Evolutionary conservation across 30 jellyfish, hydroid and myxozoan genomes (phyloP), one percentile per base, ranked within the genome.

Genomic region (Calvadosia cruxmelitensis): DNA sequence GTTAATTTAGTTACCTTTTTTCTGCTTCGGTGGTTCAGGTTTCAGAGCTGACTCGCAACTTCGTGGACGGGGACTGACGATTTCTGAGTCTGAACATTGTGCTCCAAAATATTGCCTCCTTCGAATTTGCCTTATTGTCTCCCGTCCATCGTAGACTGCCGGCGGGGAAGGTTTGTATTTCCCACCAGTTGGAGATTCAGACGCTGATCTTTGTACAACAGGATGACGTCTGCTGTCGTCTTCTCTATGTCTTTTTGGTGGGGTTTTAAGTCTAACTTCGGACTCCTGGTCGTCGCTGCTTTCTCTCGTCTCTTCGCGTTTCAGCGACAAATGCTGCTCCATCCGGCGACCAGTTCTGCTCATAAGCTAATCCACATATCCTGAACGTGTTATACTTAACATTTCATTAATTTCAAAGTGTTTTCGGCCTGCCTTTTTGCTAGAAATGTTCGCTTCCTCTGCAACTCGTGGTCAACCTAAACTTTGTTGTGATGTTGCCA

Each of bases 171-270:
- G 57, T 20, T 42, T 42, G 20, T 42, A 42, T 42, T 42, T 42
- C 57, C 57, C 57, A 20, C 57, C 57, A 42, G 57, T 42, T 42
- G 57, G 57, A 20, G 57, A 42, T 42, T 42, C 57, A 42, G 57
- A 42, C 10, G 57, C 57, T 42, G 57, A 10, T 42, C 57, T 42
- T 42, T 42, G 57, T 5, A 42, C 15, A 5, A 42, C 10, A 42
- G 15, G 57, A 42, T 42, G 57, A 20, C 57, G 57, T 42, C 15
- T 42, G 57, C 15, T 42, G 20, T 5, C 20, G 10, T 42, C 57
- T 42, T 42, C 57, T 10, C 57, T 10, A 5, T 42, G 57, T 42
- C 57, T 42, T 42, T 42, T 42, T 42, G 57, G 57, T 42, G 57
- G 57, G 10, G 57, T 42, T 42, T 42, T 42, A 5, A 42, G 57